Conservation (phyloP, 2,888 invertebrate species). For the Ectemnius cavifrons region DNA sequence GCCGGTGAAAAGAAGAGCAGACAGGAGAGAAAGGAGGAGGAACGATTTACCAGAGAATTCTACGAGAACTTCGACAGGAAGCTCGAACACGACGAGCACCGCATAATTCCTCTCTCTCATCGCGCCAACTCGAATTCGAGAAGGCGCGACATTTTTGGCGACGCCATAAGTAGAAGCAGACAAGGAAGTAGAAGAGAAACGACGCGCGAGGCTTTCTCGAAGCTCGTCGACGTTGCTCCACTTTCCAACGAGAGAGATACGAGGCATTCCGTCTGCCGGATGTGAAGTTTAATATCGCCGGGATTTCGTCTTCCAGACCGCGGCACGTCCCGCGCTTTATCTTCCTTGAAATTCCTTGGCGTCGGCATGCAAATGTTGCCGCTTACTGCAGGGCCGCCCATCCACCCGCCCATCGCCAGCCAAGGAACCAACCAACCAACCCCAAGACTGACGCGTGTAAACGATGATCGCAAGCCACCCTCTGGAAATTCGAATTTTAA, state of each 20-base stretch:
- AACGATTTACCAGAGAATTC: slow-evolving; percentile 27
- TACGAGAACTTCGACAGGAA: slow-evolving; percentile 5
- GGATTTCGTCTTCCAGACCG: slow-evolving; percentile 5
- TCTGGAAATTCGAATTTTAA: too few relatives aligned
- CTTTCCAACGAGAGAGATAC: slow-evolving; percentile 1
- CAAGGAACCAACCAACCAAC: too few relatives aligned
- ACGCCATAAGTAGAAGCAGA: not conserved
- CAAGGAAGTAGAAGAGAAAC: not conserved
- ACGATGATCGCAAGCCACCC: too few relatives aligned
- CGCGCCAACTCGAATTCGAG: not conserved
- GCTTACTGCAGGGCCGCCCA: not conserved
- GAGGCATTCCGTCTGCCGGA: slow-evolving; percentile 1
- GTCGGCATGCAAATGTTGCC: slow-evolving; percentile 1
- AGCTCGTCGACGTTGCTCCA: not conserved
- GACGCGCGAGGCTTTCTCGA: not conserved
- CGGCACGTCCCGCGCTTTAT: slow-evolving; percentile 7
- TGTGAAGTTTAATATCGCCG: slow-evolving; percentile 6
- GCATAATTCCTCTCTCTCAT: slow-evolving; percentile 47
- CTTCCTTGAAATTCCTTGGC: not conserved
- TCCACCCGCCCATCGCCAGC: too few relatives aligned
- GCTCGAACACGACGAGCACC: slow-evolving; percentile 34
- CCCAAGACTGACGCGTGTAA: too few relatives aligned
- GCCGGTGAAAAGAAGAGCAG: slow-evolving; percentile 19
- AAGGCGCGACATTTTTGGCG: not conserved
- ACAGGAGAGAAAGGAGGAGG: slow-evolving; percentile 14